Percentiles rank a stretch among this genome's conserved stretches.
These are phyloP conservation scores for Lepeophtheirus salmonis DNA, from an alignment of 1,140 invertebrate species.

Conservation along the genomic window DNA sequence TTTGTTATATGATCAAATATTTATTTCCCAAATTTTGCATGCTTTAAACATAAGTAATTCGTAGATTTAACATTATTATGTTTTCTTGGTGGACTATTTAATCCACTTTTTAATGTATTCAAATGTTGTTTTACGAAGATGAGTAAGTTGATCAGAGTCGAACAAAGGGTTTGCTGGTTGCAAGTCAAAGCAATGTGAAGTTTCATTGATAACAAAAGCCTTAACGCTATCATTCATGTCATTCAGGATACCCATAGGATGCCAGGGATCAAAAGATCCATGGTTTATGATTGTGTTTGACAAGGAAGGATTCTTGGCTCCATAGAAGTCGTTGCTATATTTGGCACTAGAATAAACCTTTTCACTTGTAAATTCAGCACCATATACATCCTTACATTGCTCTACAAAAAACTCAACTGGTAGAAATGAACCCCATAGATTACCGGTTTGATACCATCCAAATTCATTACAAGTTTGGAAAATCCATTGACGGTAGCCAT, in stretches of 20 bases:
- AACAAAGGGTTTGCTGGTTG: conserved; percentile 29
- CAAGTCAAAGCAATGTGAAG: conserved; percentile 55
- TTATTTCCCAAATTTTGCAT: no score
- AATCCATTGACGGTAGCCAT: conserved; percentile 70
- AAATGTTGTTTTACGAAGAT: conserved; percentile 35
- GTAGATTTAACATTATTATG: no score
- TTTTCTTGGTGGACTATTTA: no score
- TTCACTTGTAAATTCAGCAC: conserved; percentile 28
- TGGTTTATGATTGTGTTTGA: conserved; percentile 65
- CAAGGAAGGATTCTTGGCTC: conserved; percentile 31
- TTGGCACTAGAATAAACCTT: conserved; percentile 32
- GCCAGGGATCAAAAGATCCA: conserved; percentile 81
- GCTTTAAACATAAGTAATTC: no score
- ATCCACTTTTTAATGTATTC: conserved; percentile 37
- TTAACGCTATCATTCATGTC: conserved; percentile 5
- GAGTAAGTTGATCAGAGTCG: conserved; percentile 37
- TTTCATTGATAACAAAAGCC: conserved; percentile 30
- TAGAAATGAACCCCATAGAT: conserved; percentile 59
- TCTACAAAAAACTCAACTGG: conserved; percentile 54
- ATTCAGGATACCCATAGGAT: conserved; percentile 41
- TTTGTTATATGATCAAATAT: no score
- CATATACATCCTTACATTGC: conserved; percentile 63
- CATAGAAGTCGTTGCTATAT: conserved; percentile 32
- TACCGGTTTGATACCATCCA: conserved; percentile 64
- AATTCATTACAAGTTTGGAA: conserved; percentile 91